Conservation (phyloP, 2,113 vertebrate species). For the Dolichallabes microphthalmus region DNA sequence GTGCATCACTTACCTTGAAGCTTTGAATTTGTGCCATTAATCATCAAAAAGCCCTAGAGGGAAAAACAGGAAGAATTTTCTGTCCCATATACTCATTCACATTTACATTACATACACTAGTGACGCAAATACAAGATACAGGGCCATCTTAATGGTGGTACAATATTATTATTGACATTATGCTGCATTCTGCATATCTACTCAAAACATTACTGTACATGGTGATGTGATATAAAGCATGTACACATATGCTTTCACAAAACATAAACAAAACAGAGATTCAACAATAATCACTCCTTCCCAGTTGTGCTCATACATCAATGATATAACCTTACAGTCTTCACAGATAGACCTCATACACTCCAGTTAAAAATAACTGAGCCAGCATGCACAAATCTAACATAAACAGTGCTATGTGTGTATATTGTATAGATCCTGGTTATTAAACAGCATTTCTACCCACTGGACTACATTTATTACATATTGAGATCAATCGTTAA, state of each 20-base stretch:
- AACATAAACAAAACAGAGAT: not conserved
- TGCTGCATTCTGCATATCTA: not conserved
- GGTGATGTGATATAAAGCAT: not conserved
- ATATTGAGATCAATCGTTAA: conserved; percentile 32
- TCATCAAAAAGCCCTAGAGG: conserved; percentile 23
- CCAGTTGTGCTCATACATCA: not conserved
- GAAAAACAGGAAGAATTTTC: conserved; percentile 37
- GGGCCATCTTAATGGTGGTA: not conserved
- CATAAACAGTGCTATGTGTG: not conserved
- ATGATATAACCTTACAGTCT: not conserved
- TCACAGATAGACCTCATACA: not conserved
- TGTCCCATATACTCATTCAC: conserved; percentile 17
- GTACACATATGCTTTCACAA: not conserved
- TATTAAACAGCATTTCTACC: conserved; percentile 11
- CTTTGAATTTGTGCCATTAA: conserved; percentile 39
- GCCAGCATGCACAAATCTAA: not conserved
- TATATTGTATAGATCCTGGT: not conserved
- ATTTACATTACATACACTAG: conserved; percentile 3
- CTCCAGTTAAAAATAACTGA: conserved; percentile 17
- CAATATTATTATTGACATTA: not conserved
- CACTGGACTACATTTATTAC: conserved; percentile 39
- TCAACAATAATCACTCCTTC: not conserved
- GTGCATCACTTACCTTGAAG: conserved; percentile 54
- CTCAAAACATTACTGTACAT: not conserved
- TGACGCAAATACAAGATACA: not conserved